Percentiles rank a stretch among this genome's conserved stretches.
Conservation (phyloP, 2,888 invertebrate species). For the Plagodis pulveraria region DNA sequence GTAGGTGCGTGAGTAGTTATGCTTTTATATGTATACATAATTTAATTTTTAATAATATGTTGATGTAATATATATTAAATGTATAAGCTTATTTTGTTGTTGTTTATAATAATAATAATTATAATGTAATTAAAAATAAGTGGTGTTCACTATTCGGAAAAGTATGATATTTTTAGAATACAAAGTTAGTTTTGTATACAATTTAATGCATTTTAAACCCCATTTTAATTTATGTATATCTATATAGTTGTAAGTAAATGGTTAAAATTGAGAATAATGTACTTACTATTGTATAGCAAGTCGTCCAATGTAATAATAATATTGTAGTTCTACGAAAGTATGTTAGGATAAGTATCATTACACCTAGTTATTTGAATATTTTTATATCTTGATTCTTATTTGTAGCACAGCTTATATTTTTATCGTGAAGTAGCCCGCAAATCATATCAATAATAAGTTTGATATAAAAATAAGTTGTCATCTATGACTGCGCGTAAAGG, state of each 20-base stretch:
- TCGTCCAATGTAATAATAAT: slow-evolving; percentile 36
- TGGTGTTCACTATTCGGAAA: slow-evolving; percentile 61
- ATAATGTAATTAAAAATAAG: slow-evolving; percentile 55
- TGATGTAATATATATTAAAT: background rate
- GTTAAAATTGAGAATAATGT: slow-evolving; percentile 35
- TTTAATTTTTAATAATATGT: background rate
- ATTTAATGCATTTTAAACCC: slow-evolving; percentile 61
- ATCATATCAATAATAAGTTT: no score
- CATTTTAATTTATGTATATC: slow-evolving; percentile 42
- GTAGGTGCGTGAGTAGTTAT: no score
- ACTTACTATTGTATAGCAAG: slow-evolving; percentile 10
- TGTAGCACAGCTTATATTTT: no score
- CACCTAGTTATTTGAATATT: no score
- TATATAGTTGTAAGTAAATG: slow-evolving; percentile 35
- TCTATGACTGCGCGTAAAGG: no score
- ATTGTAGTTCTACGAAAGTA: slow-evolving; percentile 5
- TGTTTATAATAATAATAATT: slow-evolving; percentile 14
- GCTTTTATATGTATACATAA: background rate
- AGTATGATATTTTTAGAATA: slow-evolving; percentile 50
- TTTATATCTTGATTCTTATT: no score
- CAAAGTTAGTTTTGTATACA: slow-evolving; percentile 64
- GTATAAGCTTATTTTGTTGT: slow-evolving; percentile 1
- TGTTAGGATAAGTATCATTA: no score
- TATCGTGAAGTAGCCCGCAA: no score
- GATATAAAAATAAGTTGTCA: no score